Base-by-base conservation (phyloP, 1,140 invertebrate species). In the Sitophilus oryzae region DNA sequence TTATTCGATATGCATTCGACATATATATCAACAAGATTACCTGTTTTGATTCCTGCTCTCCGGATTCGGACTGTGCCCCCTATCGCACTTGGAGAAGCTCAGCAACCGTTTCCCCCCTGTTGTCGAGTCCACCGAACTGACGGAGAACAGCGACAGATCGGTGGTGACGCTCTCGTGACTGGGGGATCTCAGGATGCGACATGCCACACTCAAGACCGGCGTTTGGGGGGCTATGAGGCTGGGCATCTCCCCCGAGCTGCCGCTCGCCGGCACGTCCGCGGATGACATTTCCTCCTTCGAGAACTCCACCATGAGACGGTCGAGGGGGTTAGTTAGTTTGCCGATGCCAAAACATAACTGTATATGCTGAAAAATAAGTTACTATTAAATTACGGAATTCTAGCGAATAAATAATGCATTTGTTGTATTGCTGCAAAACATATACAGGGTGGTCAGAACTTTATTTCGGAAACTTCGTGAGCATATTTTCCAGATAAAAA, bases 111-210 rank as follows among this genome's bases (percentile, higher is more conserved):
- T 72, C 3, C 67, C 71, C 2, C 78, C 73, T 2, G 76, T 74
- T 47, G 86, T 83, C 3, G 82, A 84, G 0, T 84, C 82, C 2
- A 82, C 77, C 2, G 86, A 88, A 1, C 85, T 88, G 4, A 90
- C 81, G 36, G 86, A 88, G 69, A 89, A 86, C 45, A 89, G 72
- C 0, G 86, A 89, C 22, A 90, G 70, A 67, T 90, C 88, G 1
- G 87, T 90, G 4, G 86, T 88, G 57, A 90, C 85, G 14, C 84
- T 86, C 71, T 91, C 88, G 68, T 87, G 87, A 25, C 85, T 88
- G 1, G 88, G 87, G 4, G 86, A 89, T 16, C 86, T 77, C 15
- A 88, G 74, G 72, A 89, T 85, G n/a, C 82, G 73, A 63, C 78
- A 74, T 1, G 74, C 73, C 0, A 79, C 75, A 42, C 74, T 73